Evolutionary conservation across 2,888 invertebrate species (phyloP).

Genomic region (Endomychus coccineus): DNA sequence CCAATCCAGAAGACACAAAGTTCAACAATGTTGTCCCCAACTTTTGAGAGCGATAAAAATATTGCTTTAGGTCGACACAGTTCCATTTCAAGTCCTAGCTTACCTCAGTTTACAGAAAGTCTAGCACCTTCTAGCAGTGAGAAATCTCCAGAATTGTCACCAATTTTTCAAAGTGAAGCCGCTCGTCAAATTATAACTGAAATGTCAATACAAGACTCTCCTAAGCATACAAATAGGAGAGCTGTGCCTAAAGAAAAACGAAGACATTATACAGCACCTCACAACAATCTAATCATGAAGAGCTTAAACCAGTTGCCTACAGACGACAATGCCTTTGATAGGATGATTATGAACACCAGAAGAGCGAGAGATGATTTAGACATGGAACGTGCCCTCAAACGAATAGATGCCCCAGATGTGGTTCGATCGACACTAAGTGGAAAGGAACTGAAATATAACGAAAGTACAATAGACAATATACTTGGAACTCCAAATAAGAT

Average conservation of each 20-base stretch:
- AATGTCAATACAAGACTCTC: constrained; percentile 49
- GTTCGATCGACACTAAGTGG: constrained; percentile 71
- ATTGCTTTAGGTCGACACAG: constrained; percentile 28
- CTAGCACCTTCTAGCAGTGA: constrained; percentile 25
- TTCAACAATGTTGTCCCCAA: constrained; percentile 13
- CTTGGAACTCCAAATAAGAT: constrained; percentile 85
- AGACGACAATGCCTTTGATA: constrained; percentile 34
- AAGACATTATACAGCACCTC: constrained; percentile 80
- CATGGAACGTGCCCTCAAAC: constrained; percentile 74
- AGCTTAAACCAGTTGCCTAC: constrained; percentile 37
- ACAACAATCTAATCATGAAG: constrained; percentile 43
- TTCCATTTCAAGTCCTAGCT: constrained; percentile 32
- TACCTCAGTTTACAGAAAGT: constrained; percentile 30
- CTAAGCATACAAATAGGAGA: constrained; percentile 46
- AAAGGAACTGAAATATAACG: constrained; percentile 61
- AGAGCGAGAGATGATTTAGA: constrained; percentile 78
- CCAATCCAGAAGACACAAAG: constrained; percentile 32
- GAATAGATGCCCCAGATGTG: constrained; percentile 76
- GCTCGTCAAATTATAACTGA: constrained; percentile 81
- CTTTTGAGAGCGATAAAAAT: constrained; percentile 26
- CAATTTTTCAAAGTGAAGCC: constrained; percentile 80
- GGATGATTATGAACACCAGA: constrained; percentile 38
- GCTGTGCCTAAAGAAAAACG: constrained; percentile 76
- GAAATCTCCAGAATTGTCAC: constrained; percentile 58
- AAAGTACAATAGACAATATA: constrained; percentile 78